These are phyloP conservation scores for Coecobrya sp. DNA, from an alignment of 2,888 invertebrate genomes.

Conservation along the genomic window DNA sequence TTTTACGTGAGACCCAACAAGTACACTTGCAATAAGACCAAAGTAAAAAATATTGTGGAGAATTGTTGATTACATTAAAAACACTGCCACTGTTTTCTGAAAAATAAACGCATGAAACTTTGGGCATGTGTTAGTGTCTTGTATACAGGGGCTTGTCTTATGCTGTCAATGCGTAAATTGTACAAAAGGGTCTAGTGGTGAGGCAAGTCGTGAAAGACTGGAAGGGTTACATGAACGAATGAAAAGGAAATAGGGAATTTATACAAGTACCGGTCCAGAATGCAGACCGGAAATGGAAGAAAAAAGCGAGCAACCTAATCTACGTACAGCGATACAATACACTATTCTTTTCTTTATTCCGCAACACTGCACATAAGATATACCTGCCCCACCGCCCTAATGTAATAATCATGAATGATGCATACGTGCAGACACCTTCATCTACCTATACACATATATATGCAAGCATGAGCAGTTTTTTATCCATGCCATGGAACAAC, in stretches of 20 bases:
- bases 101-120: conserved; percentile 42
- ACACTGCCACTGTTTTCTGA: neutral
- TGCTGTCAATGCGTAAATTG: neutral
- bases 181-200: neutral
- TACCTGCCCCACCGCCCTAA: neutral
- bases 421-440: neutral
- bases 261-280: conserved; percentile 72
- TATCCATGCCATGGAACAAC: neutral
- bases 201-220: neutral
- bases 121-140: neutral
- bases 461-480: neutral
- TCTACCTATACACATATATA: neutral
- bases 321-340: no score
- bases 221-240: conserved; percentile 56
- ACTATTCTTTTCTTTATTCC: conserved; percentile 10
- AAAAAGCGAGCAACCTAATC: conserved; percentile 59
- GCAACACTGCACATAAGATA: neutral
- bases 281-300: conserved; percentile 76
- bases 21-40: conserved; percentile 28
- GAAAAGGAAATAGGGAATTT: conserved; percentile 69
- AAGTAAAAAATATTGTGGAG: conserved; percentile 21
- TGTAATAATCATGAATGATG: conserved; percentile 38
- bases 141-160: conserved; percentile 26
- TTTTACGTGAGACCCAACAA: conserved; percentile 33
- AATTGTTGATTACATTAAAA: conserved; percentile 50